Evolutionary conservation across 2,113 vertebrate genomes (phyloP), one percentile per base, ranked within the genome.

Genomic region (Neoarius graeffei): DNA sequence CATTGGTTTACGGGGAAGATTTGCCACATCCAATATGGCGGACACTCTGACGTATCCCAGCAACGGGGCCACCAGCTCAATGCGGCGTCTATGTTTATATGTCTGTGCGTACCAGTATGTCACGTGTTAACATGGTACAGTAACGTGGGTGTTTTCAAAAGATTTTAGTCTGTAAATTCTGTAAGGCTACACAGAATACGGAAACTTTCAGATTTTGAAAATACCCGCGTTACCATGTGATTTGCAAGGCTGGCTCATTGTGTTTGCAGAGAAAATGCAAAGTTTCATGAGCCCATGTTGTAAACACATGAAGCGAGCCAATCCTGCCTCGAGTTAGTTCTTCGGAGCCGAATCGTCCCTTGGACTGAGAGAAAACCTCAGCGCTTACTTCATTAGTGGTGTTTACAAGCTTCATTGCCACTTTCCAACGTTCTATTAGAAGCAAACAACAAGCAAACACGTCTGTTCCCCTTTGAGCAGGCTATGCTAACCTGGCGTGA

Each of bases 401-500:
- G 27, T 17, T 56, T 80, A 15, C 4, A 52, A 77, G 19, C 19
- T 13, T 50, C 23, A 76, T 13, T 20, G 25, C 6, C 23, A 54
- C 4, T 62, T 42, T 60, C 30, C 30, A 82, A 35, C 25, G 7
- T 57, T 81, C 11, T 54, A 5, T 27, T 13, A 79, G 25, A 60
- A 82, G 35, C 35, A 42, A 42, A 42, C 35, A 48, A 81, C 27
- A 81, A 81, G 27, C 80, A 60, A 82, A 82, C 57, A 62, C 48
- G 35, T 19, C 57, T 1, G 56, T 30, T 35, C 25, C n/a, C 7
- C 35, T 85, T 62, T 64, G 20, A 84, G 35, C 60, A 25, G 0
- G 1, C 62, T 87, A 77, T 89, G 27, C 95, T 94, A 60, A 99
- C 98, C 98, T 97, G 98, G 98, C 67, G 98, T 98, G 93, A 98